These are phyloP conservation scores for Macroglossus sobrinus DNA, from an alignment of 2,113 vertebrate species.

Conservation along the genomic window DNA sequence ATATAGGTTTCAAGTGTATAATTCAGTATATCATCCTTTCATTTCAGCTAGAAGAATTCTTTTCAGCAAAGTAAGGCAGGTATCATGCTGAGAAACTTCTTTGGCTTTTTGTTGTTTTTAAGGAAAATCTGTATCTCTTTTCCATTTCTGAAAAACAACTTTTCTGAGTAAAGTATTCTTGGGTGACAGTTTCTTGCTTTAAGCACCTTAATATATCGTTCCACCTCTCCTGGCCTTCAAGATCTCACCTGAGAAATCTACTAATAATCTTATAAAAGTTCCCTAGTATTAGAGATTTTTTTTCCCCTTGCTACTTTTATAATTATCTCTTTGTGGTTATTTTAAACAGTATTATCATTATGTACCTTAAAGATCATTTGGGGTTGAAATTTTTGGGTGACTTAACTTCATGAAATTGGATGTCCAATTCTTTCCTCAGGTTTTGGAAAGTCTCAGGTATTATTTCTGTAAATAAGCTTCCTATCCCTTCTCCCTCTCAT, in stretches of 20 bases:
- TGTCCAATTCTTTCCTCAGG: background rate
- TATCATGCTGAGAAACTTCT: background rate
- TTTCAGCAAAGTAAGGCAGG: background rate
- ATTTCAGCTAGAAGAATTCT: background rate
- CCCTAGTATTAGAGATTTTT: background rate
- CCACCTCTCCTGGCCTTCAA: background rate
- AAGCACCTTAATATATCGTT: background rate
- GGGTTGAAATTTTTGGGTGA: background rate
- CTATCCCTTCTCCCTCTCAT: background rate
- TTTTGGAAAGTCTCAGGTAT: background rate
- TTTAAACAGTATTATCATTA: background rate
- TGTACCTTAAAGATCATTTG: background rate
- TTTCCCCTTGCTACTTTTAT: background rate
- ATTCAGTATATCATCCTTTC: background rate
- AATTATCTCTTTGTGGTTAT: background rate
- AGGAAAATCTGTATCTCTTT: background rate
- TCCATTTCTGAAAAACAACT: background rate
- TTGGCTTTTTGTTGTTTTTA: background rate
- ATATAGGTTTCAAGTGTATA: too few species aligned
- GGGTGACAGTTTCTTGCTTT: background rate
- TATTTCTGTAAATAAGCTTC: background rate
- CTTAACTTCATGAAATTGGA: background rate
- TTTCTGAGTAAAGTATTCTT: background rate
- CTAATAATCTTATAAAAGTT: background rate
- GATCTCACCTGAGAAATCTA: background rate